phyloP scores from a whole-genome alignment of 2,888 invertebrate species.

The Philopedon plagiatum region DNA sequence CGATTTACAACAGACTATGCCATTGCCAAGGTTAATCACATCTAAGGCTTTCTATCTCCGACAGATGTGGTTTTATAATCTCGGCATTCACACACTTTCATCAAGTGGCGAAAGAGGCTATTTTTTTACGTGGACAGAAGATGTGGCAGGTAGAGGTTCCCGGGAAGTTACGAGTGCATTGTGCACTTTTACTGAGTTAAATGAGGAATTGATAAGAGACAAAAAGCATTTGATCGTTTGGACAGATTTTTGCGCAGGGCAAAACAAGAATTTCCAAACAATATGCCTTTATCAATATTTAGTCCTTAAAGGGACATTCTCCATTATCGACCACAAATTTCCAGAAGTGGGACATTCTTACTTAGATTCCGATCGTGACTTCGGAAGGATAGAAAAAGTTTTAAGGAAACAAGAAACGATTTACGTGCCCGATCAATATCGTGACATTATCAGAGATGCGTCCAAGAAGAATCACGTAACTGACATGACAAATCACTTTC shows the following conservation, averaged over 20 bases:
- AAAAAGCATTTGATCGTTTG: slow-evolving; percentile 47
- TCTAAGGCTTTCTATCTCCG: slow-evolving; percentile 11
- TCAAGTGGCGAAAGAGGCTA: not conserved
- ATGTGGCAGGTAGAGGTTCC: not conserved
- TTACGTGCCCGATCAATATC: slow-evolving; percentile 58
- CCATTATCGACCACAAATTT: slow-evolving; percentile 60
- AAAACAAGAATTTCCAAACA: slow-evolving; percentile 59
- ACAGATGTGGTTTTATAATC: slow-evolving; percentile 15
- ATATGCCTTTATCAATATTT: slow-evolving; percentile 56
- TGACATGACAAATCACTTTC: not conserved
- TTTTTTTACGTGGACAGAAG: not conserved
- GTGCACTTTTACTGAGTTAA: no score
- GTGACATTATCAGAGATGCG: slow-evolving; percentile 54
- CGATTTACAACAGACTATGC: slow-evolving; percentile 9
- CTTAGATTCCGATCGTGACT: slow-evolving; percentile 60
- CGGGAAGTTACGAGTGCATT: not conserved
- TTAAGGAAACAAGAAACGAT: slow-evolving; percentile 58
- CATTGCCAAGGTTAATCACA: not conserved
- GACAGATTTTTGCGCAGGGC: slow-evolving; percentile 58
- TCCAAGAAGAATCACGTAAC: slow-evolving; percentile 51
- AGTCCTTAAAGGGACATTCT: slow-evolving; percentile 56
- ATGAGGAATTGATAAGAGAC: not conserved
- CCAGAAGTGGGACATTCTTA: slow-evolving; percentile 61
- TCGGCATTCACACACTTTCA: slow-evolving; percentile 14
- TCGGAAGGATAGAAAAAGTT: slow-evolving; percentile 60